Base-by-base conservation (phyloP, 2,113 vertebrate genomes). In the Otus sunia region DNA sequence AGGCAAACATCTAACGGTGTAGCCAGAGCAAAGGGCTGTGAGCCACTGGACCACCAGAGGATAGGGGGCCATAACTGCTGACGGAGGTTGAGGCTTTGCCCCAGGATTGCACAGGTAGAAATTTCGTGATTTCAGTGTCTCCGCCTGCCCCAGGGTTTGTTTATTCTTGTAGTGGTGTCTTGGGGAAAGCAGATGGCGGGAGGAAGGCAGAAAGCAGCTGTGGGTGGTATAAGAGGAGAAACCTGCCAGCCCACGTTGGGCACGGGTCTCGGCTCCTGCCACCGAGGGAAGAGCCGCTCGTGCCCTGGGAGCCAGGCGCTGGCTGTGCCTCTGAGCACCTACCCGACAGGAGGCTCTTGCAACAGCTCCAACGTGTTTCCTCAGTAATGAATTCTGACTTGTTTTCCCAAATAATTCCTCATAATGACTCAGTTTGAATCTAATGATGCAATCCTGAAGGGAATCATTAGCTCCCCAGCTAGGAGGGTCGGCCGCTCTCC, bases 381-480 rank as follows among this genome's bases (percentile, higher is more conserved):
- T 49, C 72, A 39, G 91, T 81, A 96, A 97, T 95, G 67, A 90
- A 87, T 94, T 88, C 97, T 88, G 80, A 98, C 75, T 97, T 80
- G 80, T 96, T 97, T 97, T 93, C 97, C 96, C 87, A 93, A 88
- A 90, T 94, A 53, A 32, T 45, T 45, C 96, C 76, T 93, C 80
- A 63, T 90, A 69, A 66, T 97, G 97, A 98, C 98, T 98, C 96
- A 97, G 91, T 97, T 80, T 91, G 59, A 95, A 95, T 85, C 88
- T 92, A 95, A 95, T 92, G 96, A 96, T 94, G 96, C 79, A 96
- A 95, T 95, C 93, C 97, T 95, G 92, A 25, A 93, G 96, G 97
- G 98, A 95, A 93, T 94, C 83, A 39, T 96, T 95, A 87, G 83
- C 90, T 98, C 90, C 68, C 56, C 58, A 62, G 95, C 96, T 69